Evolutionary conservation across 2,113 vertebrate species (phyloP).

Genomic region (Coreoperca whiteheadi): DNA sequence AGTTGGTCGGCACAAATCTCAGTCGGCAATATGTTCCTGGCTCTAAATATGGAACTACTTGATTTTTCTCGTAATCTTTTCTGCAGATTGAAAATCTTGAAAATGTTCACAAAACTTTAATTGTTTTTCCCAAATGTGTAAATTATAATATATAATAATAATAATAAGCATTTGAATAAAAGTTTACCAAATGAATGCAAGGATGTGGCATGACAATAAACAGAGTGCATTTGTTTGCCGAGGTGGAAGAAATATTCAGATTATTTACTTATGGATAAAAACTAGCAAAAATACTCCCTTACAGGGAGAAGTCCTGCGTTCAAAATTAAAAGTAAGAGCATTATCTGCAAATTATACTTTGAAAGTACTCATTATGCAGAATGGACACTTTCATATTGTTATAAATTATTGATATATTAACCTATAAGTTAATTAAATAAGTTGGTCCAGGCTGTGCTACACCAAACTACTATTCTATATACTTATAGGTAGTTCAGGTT

Average conservation of each 20-base stretch:
- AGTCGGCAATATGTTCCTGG: neutral
- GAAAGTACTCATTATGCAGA: too few relatives aligned
- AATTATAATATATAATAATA: neutral
- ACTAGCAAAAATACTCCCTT: too few relatives aligned
- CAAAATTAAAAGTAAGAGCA: too few relatives aligned
- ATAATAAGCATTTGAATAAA: neutral
- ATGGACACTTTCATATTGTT: too few relatives aligned
- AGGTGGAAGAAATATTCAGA: neutral
- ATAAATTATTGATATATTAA: too few relatives aligned
- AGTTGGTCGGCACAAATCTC: neutral
- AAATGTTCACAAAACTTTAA: neutral
- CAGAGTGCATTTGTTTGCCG: neutral
- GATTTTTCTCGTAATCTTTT: neutral
- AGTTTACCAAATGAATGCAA: neutral
- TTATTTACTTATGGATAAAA: neutral
- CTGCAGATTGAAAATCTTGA: neutral
- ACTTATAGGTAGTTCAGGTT: too few relatives aligned
- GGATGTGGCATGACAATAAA: neutral
- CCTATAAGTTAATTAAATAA: too few relatives aligned
- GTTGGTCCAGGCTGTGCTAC: too few relatives aligned
- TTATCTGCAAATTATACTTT: too few relatives aligned
- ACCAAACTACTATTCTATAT: too few relatives aligned
- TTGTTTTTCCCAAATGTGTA: too few relatives aligned
- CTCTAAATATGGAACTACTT: neutral
- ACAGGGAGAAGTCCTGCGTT: neutral